Conservation (phyloP, 2,797 vertebrate genomes). For the Taenioides sp. region DNA sequence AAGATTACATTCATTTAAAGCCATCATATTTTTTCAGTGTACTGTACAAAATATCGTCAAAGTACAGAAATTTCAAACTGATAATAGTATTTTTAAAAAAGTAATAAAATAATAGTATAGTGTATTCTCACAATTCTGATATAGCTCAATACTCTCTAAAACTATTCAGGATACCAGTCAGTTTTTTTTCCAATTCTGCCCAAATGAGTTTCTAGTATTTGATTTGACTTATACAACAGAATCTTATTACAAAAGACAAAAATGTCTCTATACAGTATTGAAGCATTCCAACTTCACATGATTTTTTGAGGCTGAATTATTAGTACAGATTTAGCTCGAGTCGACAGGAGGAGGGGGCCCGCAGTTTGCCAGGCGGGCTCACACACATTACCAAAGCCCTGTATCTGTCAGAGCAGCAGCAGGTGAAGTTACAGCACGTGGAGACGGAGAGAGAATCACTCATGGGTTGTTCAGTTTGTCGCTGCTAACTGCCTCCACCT, state of each 20-base stretch:
- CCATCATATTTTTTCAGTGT: no score
- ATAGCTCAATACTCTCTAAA: no score
- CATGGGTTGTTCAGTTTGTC: slow-evolving; percentile 75
- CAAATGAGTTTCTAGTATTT: not conserved
- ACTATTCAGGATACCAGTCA: no score
- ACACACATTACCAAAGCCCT: slow-evolving; percentile 32
- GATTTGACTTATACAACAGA: not conserved
- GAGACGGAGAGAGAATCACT: slow-evolving; percentile 58
- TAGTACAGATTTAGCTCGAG: not conserved
- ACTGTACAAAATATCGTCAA: no score
- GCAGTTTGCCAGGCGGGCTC: not conserved
- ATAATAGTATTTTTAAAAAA: no score
- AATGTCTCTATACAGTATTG: not conserved
- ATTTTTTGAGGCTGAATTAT: not conserved
- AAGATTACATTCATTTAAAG: no score
- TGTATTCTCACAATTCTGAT: no score
- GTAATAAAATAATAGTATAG: no score
- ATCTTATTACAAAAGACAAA: no score
- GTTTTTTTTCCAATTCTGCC: not conserved
- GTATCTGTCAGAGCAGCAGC: slow-evolving; percentile 59
- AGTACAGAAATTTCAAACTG: no score
- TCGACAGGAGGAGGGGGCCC: not conserved
- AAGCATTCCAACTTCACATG: not conserved
- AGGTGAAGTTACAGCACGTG: slow-evolving; percentile 63
- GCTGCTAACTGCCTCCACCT: slow-evolving; percentile 69